Base-by-base conservation (phyloP, 2,113 vertebrate species). In the Puntigrus tetrazona region DNA sequence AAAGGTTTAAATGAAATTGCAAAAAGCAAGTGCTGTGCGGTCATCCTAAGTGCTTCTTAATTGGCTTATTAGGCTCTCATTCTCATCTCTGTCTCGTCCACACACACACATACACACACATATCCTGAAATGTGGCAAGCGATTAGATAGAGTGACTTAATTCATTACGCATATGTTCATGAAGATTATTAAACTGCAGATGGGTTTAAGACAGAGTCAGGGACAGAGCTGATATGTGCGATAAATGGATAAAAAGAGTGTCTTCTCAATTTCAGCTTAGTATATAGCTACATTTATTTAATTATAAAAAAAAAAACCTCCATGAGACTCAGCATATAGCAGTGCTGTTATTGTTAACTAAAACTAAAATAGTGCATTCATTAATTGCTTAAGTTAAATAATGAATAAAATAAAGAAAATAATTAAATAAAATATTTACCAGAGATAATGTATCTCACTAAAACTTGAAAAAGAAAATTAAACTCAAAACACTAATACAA, bases 111-210 rank as follows among this genome's bases (percentile, higher is more conserved):
- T 31, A 67, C 65, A 69, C 34, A 22, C 34, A 38, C 4, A 5
- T 3, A 70, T 69, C 34, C 34, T 70, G 70, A 70, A 92, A 93
- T 90, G 90, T 92, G 91, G 88, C 55, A 85, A 94, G 90, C 91
- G 92, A 93, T 94, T 94, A 93, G 91, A 89, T 91, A 89, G 76
- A 93, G 92, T 91, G 92, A 92, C 90, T 94, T 93, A 91, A 94
- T 94, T 94, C 92, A 94, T 93, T 92, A 92, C 85, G 88, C 87
- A 81, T 88, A 84, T 70, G 31, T 87, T 91, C 91, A 90, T 93
- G 92, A 93, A 92, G 92, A 93, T 93, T 93, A 93, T 93, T 93
- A 93, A 93, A 94, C 91, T 91, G 88, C 87, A 86, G 89, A 92
- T 89, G 90, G 91, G 90, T 91, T 89, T 84, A 85, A 89, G 90